Evolutionary conservation across 2,888 invertebrate genomes (phyloP).

Genomic region (Scaptodrosophila latifasciaeformis): DNA sequence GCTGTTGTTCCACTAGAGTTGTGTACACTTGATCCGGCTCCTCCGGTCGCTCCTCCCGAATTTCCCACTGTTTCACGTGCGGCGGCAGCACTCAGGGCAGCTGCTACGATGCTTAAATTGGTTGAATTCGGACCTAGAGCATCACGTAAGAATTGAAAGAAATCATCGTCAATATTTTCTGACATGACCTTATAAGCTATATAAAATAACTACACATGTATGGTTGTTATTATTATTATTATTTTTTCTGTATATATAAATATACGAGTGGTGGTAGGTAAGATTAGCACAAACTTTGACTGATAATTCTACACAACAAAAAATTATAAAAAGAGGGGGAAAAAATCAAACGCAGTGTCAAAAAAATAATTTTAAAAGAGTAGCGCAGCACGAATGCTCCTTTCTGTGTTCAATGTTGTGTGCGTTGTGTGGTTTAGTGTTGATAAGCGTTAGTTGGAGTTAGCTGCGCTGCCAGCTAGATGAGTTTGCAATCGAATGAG

Average conservation of each 20-base stretch:
- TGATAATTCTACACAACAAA: too few relatives aligned
- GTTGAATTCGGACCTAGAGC: conserved; percentile 46
- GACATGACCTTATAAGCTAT: background rate
- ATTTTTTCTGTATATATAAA: too few relatives aligned
- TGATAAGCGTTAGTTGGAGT: conserved; percentile 13
- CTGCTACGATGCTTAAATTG: conserved; percentile 59
- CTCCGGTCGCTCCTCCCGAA: background rate
- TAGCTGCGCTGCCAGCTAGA: too few relatives aligned
- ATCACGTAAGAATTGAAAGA: conserved; percentile 15
- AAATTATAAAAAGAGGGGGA: too few relatives aligned
- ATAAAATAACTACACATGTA: too few relatives aligned
- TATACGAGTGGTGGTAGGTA: too few relatives aligned
- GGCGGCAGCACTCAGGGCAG: conserved; percentile 61
- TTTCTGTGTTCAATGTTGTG: background rate
- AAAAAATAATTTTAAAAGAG: too few relatives aligned
- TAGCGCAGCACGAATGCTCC: too few relatives aligned
- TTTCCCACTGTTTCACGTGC: conserved; percentile 35
- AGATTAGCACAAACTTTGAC: too few relatives aligned
- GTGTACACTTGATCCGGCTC: conserved; percentile 3
- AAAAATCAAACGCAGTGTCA: too few relatives aligned
- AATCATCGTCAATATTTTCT: conserved; percentile 15
- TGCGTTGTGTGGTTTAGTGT: background rate
- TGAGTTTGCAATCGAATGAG: too few relatives aligned
- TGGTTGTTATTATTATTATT: too few relatives aligned
- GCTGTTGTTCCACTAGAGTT: conserved; percentile 28